Percentiles rank a stretch among this genome's conserved stretches.
Conservation (phyloP, 2,797 vertebrate species). For the Syngnathus rostellatus region DNA sequence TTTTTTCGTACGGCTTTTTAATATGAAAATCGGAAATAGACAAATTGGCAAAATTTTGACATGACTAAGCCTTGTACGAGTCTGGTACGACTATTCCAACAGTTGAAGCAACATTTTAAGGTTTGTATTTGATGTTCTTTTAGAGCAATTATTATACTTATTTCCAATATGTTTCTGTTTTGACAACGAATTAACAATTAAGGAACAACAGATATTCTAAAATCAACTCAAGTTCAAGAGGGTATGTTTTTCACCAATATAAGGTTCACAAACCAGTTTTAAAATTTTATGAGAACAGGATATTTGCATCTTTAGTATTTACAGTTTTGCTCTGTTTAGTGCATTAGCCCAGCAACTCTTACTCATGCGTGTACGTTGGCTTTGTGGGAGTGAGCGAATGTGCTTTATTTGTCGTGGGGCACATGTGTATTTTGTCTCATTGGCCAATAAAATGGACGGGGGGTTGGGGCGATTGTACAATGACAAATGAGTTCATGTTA, state of each 20-base stretch:
- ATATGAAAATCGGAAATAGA: too few species aligned
- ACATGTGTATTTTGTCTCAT: slow-evolving; percentile 27
- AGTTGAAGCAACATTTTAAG: neutral
- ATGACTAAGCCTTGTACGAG: neutral
- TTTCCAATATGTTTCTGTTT: slow-evolving; percentile 8
- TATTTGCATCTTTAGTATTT: slow-evolving; percentile 56
- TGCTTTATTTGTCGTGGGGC: slow-evolving; percentile 28
- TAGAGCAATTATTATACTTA: neutral
- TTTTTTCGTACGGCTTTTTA: neutral
- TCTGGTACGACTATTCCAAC: neutral
- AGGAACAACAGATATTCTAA: slow-evolving; percentile 35
- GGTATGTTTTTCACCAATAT: slow-evolving; percentile 36
- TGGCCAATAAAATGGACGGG: slow-evolving; percentile 32
- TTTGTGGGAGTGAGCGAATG: slow-evolving; percentile 7
- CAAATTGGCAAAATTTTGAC: neutral
- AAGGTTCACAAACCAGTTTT: slow-evolving; percentile 19
- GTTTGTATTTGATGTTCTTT: neutral
- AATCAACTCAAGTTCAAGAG: slow-evolving; percentile 53
- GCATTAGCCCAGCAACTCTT: slow-evolving; percentile 39
- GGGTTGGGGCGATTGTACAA: slow-evolving; percentile 15
- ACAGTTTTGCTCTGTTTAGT: slow-evolving; percentile 24
- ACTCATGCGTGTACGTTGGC: neutral
- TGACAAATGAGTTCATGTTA: slow-evolving; percentile 37
- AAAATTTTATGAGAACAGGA: slow-evolving; percentile 46
- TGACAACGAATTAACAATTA: neutral